Conservation (phyloP, 2,888 invertebrate genomes). For the Hydroisotoma schaefferi region DNA sequence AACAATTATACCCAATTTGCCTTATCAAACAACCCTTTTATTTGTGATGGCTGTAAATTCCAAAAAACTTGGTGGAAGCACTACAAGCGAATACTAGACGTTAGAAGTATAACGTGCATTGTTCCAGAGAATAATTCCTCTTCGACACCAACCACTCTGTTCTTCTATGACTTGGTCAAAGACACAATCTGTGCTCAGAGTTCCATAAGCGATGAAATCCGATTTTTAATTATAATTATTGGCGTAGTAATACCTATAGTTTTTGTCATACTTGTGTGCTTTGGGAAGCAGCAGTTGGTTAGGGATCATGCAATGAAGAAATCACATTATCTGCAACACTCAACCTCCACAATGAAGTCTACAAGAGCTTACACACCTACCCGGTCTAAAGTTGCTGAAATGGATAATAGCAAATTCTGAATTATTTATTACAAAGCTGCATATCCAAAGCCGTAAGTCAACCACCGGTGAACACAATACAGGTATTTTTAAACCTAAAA, state of each 20-base stretch:
- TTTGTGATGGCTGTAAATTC: conserved; percentile 43
- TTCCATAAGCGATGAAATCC: conserved; percentile 30
- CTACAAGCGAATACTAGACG: conserved; percentile 39
- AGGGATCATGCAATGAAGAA: conserved; percentile 4
- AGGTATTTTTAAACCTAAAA: too few species aligned
- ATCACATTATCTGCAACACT: too few species aligned
- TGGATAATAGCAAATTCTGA: conserved; percentile 32
- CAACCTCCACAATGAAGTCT: too few species aligned
- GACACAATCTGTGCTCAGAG: conserved; percentile 27
- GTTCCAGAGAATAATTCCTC: not conserved
- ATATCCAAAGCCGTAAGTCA: too few species aligned
- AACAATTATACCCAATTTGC: conserved; percentile 43
- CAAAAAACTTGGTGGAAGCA: conserved; percentile 39
- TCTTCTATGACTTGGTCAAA: conserved; percentile 28
- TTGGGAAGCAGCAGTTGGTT: conserved; percentile 19
- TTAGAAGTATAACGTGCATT: conserved; percentile 41
- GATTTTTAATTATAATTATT: conserved; percentile 31
- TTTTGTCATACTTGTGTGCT: conserved; percentile 26
- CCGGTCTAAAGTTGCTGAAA: conserved; percentile 30
- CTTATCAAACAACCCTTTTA: conserved; percentile 37
- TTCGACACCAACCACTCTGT: conserved; percentile 1
- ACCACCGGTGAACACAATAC: too few species aligned
- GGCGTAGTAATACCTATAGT: conserved; percentile 31
- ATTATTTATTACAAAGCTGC: not conserved
- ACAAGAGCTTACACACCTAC: conserved; percentile 26